Evolutionary conservation across 2,797 vertebrate genomes (phyloP).

Genomic region (Ataeniobius toweri): DNA sequence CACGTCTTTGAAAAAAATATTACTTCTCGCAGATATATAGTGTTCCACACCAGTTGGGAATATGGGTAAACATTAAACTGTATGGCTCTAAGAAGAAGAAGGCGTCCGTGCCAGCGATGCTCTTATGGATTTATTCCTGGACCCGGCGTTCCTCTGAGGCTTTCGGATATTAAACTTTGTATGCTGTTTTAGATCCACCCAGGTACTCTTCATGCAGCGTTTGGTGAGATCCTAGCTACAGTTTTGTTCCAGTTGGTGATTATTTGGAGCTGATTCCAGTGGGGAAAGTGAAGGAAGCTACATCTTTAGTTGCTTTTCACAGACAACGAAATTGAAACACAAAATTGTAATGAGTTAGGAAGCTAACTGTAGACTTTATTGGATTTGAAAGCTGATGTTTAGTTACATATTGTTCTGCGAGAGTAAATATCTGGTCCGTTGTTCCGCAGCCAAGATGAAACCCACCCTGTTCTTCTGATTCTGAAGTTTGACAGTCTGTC

Average conservation of each 20-base stretch:
- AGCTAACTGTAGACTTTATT: neutral
- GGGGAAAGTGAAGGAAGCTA: neutral
- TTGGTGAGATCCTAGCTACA: constrained; percentile 34
- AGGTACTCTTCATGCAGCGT: constrained; percentile 48
- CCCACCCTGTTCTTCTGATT: too few species aligned
- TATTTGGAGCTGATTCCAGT: constrained; percentile 46
- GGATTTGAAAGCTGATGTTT: neutral
- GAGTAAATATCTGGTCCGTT: too few species aligned
- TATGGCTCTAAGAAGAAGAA: constrained; percentile 69
- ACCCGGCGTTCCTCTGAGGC: constrained; percentile 31
- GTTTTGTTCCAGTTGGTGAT: constrained; percentile 28
- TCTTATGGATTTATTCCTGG: constrained; percentile 50
- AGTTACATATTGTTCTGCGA: too few species aligned
- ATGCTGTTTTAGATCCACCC: constrained; percentile 26
- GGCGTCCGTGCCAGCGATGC: constrained; percentile 46
- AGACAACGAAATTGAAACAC: constrained; percentile 1
- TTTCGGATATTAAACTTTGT: constrained; percentile 21
- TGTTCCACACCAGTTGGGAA: constrained; percentile 90
- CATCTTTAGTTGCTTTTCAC: neutral
- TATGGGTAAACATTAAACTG: constrained; percentile 91
- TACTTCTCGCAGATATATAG: constrained; percentile 94
- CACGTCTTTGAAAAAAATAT: constrained; percentile 91
- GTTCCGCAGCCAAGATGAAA: too few species aligned
- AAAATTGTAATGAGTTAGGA: neutral
- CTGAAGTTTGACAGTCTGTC: too few species aligned